A percentile compares a stretch with the other conserved stretches of the same genome.
Conservation (phyloP, 2,797 vertebrate species). For the Alfaro cultratus region DNA sequence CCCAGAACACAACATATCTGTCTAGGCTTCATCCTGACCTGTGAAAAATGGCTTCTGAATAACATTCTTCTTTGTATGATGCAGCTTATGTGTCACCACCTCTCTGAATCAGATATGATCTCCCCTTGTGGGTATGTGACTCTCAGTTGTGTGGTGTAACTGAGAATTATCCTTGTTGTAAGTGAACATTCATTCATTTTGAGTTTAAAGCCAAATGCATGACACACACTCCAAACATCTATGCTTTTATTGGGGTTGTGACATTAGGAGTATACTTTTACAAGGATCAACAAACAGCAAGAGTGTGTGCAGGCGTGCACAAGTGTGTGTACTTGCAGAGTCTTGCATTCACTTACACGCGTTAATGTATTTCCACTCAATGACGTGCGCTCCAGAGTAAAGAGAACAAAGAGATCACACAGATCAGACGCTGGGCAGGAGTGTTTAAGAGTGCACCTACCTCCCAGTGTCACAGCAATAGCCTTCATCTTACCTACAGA, state of each 20-base stretch:
- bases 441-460: conserved; percentile 66
- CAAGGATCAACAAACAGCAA: conserved; percentile 49
- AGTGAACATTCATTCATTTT: conserved; percentile 42
- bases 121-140: conserved; percentile 46
- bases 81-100: conserved; percentile 44
- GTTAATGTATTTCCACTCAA: conserved; percentile 35
- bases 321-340: conserved; percentile 23
- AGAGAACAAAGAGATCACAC: conserved; percentile 65
- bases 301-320: conserved; percentile 19
- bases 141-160: conserved; percentile 28
- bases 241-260: conserved; percentile 59
- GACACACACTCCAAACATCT: conserved; percentile 59
- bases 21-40: conserved; percentile 38
- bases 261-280: conserved; percentile 70
- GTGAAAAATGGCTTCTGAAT: conserved; percentile 45
- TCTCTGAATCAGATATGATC: conserved; percentile 42
- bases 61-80: conserved; percentile 66
- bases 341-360: conserved; percentile 31
- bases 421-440: conserved; percentile 59
- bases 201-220: conserved; percentile 41
- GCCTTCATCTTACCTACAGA: conserved; percentile 78
- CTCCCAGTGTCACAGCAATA: conserved; percentile 75
- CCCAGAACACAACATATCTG: conserved; percentile 48
- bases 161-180: conserved; percentile 39
- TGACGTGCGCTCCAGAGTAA: conserved; percentile 37